A percentile compares a stretch with the other conserved stretches of the same genome.
phyloP scores from a whole-genome alignment of 2,113 vertebrate species.

The Peucedramus taeniatus region DNA sequence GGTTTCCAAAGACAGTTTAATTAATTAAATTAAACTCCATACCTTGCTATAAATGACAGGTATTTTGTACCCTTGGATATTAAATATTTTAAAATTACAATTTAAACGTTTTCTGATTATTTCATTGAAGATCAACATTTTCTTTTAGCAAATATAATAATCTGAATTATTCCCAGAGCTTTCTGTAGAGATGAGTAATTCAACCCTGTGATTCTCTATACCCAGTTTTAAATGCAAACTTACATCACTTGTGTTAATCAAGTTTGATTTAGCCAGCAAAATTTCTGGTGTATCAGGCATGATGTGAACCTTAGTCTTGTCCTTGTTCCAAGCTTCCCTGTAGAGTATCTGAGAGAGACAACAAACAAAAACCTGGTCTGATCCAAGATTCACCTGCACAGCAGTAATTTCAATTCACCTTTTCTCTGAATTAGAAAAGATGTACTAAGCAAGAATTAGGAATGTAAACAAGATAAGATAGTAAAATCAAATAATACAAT shows the following conservation, averaged over 20 bases:
- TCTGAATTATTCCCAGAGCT: not conserved
- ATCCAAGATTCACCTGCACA: not conserved
- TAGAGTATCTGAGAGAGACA: constrained; percentile 71
- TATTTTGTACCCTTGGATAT: not conserved
- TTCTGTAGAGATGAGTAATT: not conserved
- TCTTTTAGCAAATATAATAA: not conserved
- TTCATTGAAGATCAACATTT: not conserved
- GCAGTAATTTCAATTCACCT: not conserved
- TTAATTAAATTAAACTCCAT: not conserved
- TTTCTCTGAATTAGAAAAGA: not conserved
- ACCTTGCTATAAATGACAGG: not conserved
- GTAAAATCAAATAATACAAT: not conserved
- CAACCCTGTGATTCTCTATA: not conserved
- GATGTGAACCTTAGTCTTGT: constrained; percentile 78
- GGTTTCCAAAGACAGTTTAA: not conserved
- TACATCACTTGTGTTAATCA: constrained; percentile 84
- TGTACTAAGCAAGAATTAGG: not conserved
- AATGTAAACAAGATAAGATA: not conserved
- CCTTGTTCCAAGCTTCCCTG: constrained; percentile 80
- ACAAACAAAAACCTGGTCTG: not conserved
- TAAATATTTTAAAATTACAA: not conserved
- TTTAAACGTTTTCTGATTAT: not conserved
- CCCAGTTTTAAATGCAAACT: not conserved
- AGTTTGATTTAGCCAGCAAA: constrained; percentile 79
- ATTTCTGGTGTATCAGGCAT: constrained; percentile 83